These are phyloP conservation scores for Ptilonorhynchus violaceus DNA, from an alignment of 2,113 vertebrate species.

Conservation along the genomic window DNA sequence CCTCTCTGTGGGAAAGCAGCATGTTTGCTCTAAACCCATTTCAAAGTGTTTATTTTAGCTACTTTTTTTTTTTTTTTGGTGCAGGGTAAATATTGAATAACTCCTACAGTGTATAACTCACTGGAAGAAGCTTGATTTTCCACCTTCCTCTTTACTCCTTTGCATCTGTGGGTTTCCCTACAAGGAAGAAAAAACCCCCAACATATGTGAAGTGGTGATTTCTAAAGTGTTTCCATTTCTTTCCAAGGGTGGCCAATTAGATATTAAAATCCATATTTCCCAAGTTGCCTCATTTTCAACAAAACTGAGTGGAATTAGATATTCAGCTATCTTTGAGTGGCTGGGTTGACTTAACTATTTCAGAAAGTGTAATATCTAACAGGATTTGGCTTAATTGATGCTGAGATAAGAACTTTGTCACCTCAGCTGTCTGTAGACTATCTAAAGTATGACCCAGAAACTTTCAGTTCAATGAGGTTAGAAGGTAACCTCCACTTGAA, in stretches of 20 bases:
- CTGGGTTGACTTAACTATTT: neutral
- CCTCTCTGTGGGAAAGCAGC: neutral
- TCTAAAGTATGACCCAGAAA: neutral
- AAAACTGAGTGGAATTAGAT: neutral
- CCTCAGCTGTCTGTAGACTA: neutral
- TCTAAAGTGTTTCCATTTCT: neutral
- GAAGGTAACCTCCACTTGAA: neutral
- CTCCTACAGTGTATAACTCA: neutral
- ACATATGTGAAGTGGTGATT: neutral
- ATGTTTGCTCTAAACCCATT: neutral
- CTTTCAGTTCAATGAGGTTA: neutral
- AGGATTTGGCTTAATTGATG: neutral
- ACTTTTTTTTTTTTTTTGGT: neutral
- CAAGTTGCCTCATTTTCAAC: neutral
- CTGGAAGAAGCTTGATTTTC: neutral
- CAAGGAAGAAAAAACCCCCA: rapidly evolving
- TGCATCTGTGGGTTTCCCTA: neutral
- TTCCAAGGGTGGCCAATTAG: neutral
- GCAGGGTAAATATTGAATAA: neutral
- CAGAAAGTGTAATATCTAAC: neutral
- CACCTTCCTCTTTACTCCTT: neutral
- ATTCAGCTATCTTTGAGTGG: neutral
- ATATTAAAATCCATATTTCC: neutral
- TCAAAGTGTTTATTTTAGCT: neutral
- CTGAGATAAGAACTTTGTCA: neutral